phyloP scores from a whole-genome alignment of 30 jellyfish, hydroid and myxozoan genomes.

The Rhopilema esculentum region DNA sequence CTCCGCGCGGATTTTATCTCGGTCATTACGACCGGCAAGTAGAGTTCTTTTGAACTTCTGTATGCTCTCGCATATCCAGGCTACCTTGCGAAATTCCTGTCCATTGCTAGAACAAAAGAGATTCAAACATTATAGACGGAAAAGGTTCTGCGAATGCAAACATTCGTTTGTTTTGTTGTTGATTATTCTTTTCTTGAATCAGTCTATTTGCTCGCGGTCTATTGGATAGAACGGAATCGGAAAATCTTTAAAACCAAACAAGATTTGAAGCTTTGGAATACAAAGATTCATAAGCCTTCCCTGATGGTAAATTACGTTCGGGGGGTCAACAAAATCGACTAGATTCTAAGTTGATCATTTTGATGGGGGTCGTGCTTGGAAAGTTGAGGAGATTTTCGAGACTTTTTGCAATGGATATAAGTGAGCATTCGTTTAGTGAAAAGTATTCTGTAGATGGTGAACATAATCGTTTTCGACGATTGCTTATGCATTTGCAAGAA shows the following conservation, averaged over 20 bases:
- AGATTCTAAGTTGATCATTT: neutral
- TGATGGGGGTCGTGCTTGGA: neutral
- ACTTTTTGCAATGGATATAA: too few relatives aligned
- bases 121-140: neutral
- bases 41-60: neutral
- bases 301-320: conserved; percentile 6
- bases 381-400: neutral
- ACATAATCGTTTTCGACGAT: too few relatives aligned
- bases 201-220: conserved; percentile 54
- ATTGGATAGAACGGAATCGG: conserved; percentile 36
- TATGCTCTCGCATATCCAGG: neutral
- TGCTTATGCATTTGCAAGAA: too few relatives aligned
- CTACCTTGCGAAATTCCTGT: neutral
- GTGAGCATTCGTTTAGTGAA: too few relatives aligned
- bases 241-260: conserved; percentile 37
- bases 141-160: neutral
- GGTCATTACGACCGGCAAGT: neutral
- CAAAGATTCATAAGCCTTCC: neutral
- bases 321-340: conserved; percentile 31
- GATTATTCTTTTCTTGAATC: conserved; percentile 12
- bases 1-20: too few relatives aligned
- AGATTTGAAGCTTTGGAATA: conserved; percentile 41
- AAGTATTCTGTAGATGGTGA: too few relatives aligned
- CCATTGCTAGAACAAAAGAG: neutral
- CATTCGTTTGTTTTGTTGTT: neutral